A percentile compares a stretch with the other conserved stretches of the same genome.
Evolutionary conservation across 2,113 vertebrate species (phyloP).

Genomic region (Pungitius pungitius): DNA sequence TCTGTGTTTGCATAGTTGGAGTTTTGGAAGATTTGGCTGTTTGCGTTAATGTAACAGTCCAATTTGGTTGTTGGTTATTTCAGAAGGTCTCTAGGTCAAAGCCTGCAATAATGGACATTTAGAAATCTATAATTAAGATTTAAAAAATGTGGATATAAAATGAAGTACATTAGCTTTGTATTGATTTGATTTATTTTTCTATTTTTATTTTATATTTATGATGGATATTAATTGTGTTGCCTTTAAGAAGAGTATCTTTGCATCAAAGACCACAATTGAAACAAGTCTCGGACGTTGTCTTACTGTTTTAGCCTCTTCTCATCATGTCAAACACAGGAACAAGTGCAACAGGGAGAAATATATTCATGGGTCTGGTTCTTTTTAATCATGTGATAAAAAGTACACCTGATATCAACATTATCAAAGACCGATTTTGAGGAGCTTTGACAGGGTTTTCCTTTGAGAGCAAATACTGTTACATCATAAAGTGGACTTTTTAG

Average conservation of each 20-base stretch:
- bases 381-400: background rate
- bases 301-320: too few relatives aligned
- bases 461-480: constrained; percentile 1
- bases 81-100: background rate
- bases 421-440: background rate
- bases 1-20: constrained; percentile 9
- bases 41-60: background rate
- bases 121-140: too few relatives aligned
- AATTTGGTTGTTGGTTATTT: background rate
- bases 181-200: background rate
- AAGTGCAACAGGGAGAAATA: background rate
- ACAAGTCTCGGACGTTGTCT: too few relatives aligned
- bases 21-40: constrained; percentile 7
- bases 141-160: too few relatives aligned
- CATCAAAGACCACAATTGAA: background rate
- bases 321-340: background rate
- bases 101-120: too few relatives aligned
- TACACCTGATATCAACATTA: background rate
- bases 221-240: background rate
- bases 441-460: background rate
- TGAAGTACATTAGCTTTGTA: background rate
- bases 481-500: constrained; percentile 10
- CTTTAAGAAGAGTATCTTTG: too few relatives aligned
- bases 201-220: background rate
- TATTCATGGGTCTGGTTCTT: background rate